Percentiles rank a stretch among this genome's conserved stretches.
These are phyloP conservation scores for Campoletis sonorensis DNA, from an alignment of 1,140 invertebrate genomes.

Conservation along the genomic window DNA sequence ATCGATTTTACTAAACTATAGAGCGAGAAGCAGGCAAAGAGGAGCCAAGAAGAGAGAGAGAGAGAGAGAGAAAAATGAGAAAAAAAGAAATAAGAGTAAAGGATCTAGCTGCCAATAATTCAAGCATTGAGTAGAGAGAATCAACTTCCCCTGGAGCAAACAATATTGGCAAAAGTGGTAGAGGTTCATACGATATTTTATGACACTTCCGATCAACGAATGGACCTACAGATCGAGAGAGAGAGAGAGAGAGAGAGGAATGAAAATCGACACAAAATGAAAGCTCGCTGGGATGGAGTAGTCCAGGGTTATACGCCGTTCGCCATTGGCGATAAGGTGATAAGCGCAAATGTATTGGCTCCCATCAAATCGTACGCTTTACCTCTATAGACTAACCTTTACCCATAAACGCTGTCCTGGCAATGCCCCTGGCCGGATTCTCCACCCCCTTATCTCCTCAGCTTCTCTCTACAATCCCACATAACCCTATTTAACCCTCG, in stretches of 20 bases:
- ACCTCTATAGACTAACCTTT: constrained; percentile 64
- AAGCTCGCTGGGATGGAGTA: constrained; percentile 5
- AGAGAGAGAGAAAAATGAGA: constrained; percentile 33
- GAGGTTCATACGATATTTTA: constrained; percentile 74
- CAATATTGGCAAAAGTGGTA: constrained; percentile 45
- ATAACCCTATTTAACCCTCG: constrained; percentile 24
- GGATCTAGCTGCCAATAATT: constrained; percentile 57
- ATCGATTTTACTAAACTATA: constrained; percentile 12
- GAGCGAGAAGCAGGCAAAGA: not conserved
- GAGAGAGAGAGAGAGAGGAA: constrained; percentile 32
- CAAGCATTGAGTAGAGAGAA: not conserved
- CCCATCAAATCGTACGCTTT: constrained; percentile 75
- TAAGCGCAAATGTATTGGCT: constrained; percentile 76
- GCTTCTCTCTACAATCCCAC: constrained; percentile 19
- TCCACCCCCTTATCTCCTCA: constrained; percentile 45
- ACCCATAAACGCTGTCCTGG: constrained; percentile 67
- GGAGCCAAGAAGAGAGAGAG: constrained; percentile 24
- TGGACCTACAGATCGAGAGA: not conserved
- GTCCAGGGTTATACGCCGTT: constrained; percentile 36
- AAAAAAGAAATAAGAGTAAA: constrained; percentile 51
- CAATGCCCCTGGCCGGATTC: constrained; percentile 26
- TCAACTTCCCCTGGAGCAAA: constrained; percentile 21
- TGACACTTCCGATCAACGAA: constrained; percentile 58
- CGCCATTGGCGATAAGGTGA: constrained; percentile 74
- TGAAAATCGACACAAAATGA: constrained; percentile 17